These are phyloP conservation scores for Chascanopsetta lugubris DNA, from an alignment of 2,113 vertebrate genomes.

Conservation along the genomic window DNA sequence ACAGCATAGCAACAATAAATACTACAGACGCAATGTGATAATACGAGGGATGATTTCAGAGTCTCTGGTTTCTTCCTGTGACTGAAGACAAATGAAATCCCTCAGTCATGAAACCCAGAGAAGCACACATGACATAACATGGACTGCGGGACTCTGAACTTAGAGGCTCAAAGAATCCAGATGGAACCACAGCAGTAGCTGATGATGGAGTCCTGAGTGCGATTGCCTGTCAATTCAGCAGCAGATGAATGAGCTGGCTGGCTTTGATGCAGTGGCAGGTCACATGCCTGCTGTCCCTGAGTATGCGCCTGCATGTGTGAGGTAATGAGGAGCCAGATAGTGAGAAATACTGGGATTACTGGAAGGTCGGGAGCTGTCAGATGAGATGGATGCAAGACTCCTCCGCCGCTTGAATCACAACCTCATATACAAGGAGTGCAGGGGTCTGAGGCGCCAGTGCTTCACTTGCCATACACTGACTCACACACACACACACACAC, in stretches of 20 bases:
- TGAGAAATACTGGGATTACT: constrained; percentile 73
- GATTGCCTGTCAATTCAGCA: constrained; percentile 54
- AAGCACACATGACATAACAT: constrained; percentile 28
- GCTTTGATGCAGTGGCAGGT: constrained; percentile 71
- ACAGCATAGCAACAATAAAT: constrained; percentile 11
- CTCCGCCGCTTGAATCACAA: constrained; percentile 56
- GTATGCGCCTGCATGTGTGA: constrained; percentile 37
- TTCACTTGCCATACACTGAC: constrained; percentile 44
- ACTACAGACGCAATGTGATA: constrained; percentile 9
- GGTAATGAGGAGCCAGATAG: constrained; percentile 72
- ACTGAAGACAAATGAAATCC: constrained; percentile 32
- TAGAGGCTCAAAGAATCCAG: constrained; percentile 60
- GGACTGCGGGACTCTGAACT: constrained; percentile 31
- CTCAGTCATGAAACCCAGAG: constrained; percentile 6
- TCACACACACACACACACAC: too few species aligned
- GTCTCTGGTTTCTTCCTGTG: constrained; percentile 15
- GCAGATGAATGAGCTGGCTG: constrained; percentile 61
- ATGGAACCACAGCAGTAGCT: constrained; percentile 51
- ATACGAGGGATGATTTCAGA: constrained; percentile 4
- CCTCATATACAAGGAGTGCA: constrained; percentile 47
- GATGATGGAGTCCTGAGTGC: constrained; percentile 56
- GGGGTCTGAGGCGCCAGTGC: constrained; percentile 45
- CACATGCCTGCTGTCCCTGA: constrained; percentile 56
- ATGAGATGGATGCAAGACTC: constrained; percentile 75
- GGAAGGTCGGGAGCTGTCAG: constrained; percentile 74